phyloP scores from a whole-genome alignment of 2,888 invertebrate genomes.

The Anthophora plumipes region DNA sequence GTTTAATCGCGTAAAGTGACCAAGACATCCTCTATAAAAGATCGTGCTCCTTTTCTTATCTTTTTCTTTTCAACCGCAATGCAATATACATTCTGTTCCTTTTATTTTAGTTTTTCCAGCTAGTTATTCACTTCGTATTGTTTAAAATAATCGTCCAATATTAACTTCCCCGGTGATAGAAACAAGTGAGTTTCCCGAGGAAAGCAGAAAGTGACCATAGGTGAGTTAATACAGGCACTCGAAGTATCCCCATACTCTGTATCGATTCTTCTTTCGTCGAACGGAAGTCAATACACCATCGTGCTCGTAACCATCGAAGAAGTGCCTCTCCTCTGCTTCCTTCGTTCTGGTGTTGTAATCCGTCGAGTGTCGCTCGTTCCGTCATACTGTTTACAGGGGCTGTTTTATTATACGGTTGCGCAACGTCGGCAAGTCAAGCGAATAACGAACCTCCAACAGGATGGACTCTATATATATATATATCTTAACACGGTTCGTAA shows the following conservation, averaged over 20 bases:
- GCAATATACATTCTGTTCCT: too few species aligned
- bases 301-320: slow-evolving; percentile 25
- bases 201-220: not conserved
- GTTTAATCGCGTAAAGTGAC: too few species aligned
- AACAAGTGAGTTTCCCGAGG: too few species aligned
- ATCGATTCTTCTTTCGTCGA: slow-evolving; percentile 49
- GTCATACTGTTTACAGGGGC: slow-evolving; percentile 24
- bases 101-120: too few species aligned
- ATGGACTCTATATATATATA: not conserved
- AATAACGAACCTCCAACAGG: slow-evolving; percentile 1
- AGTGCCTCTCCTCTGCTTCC: not conserved
- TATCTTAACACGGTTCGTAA: slow-evolving; percentile 24
- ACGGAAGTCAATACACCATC: slow-evolving; percentile 41
- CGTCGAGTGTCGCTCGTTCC: not conserved
- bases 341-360: slow-evolving; percentile 16
- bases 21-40: not conserved
- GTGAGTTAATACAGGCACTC: slow-evolving; percentile 4
- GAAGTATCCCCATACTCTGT: slow-evolving; percentile 3
- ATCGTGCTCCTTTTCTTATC: too few species aligned
- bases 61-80: too few species aligned
- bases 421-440: slow-evolving; percentile 3
- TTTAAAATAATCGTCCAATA: too few species aligned
- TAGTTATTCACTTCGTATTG: too few species aligned
- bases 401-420: slow-evolving; percentile 22
- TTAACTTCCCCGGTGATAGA: too few species aligned